Conservation (phyloP, 2,888 invertebrate genomes). For the Drosophila eohydei region DNA sequence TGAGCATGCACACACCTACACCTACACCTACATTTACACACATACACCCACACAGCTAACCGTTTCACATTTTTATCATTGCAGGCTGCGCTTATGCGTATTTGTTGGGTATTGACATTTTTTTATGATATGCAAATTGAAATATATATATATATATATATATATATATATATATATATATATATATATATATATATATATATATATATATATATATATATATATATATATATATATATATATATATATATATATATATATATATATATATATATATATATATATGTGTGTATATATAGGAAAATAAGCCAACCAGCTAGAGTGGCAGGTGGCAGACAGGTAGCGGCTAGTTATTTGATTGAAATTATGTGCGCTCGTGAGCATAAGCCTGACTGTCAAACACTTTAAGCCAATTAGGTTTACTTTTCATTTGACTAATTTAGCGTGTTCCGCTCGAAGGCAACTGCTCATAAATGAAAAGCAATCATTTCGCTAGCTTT, state of each 20-base stretch:
- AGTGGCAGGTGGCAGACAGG: constrained; percentile 5
- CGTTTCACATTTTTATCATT: constrained; percentile 27
- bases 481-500: not conserved
- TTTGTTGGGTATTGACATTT: constrained; percentile 72
- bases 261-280: not conserved
- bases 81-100: constrained; percentile 53
- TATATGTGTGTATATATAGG: constrained; percentile 6
- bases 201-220: not conserved
- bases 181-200: constrained; percentile 7
- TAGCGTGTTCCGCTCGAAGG: not conserved
- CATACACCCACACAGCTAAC: constrained; percentile 1
- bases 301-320: constrained; percentile 16
- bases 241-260: not conserved
- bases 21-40: not conserved
- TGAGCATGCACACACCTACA: constrained; percentile 20
- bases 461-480: not conserved
- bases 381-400: constrained; percentile 18
- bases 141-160: constrained; percentile 70
- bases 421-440: constrained; percentile 27
- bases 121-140: constrained; percentile 78
- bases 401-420: constrained; percentile 46
- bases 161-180: too few species aligned
- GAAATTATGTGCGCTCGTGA: constrained; percentile 56
- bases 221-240: constrained; percentile 11
- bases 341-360: constrained; percentile 68